Base-by-base conservation (phyloP, 92 coral and sea anemone species). In the Montipora capitata region DNA sequence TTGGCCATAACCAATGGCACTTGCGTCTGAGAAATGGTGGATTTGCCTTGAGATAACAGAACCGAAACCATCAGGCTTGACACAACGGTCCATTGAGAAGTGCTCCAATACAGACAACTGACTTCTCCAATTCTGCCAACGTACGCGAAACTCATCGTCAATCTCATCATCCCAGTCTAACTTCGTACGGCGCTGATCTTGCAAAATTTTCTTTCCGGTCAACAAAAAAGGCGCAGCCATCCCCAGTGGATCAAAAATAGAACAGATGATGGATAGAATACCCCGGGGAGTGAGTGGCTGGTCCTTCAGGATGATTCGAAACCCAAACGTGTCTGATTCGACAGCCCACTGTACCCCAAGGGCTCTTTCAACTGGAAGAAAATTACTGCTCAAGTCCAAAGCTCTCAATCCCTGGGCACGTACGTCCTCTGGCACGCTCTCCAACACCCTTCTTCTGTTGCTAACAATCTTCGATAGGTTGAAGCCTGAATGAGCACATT, bases 11-110 rank as follows among this genome's bases (percentile, higher is more conserved):
- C 69, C 69, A n/a, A 10, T 64, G 35, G 69, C 10, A 18, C 69
- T 64, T n/a, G 69, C 69, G 39, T 64, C 69, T n/a, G 69, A 64
- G 69, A 64, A 64, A 18, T 18, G 35, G 68, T 64, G 68, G 68
- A n/a, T 64, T 64, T 64, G 68, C 68, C 39, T 64, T 18, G 35
- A 64, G 0, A 64, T n/a, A 4, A 64, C 68, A n/a, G 68, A 16
- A 64, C 68, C 68, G 39, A 64, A 64, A 64, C 68, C 68, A 64
- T 64, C 38, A 18, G 68, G 68, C 68, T 64, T 64, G 9, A 64
- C 38, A 17, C 68, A 64, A 6, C 68, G 68, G 39, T n/a, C 39
- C 68, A 64, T 59, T 59, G 65, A 10, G 15, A 59, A 14, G 56
- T 49, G 56, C 65, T 59, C 65, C 65, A 14, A 59, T 10, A n/a